Base-by-base conservation (phyloP, 2,113 vertebrate species). In the Axis porcinus region DNA sequence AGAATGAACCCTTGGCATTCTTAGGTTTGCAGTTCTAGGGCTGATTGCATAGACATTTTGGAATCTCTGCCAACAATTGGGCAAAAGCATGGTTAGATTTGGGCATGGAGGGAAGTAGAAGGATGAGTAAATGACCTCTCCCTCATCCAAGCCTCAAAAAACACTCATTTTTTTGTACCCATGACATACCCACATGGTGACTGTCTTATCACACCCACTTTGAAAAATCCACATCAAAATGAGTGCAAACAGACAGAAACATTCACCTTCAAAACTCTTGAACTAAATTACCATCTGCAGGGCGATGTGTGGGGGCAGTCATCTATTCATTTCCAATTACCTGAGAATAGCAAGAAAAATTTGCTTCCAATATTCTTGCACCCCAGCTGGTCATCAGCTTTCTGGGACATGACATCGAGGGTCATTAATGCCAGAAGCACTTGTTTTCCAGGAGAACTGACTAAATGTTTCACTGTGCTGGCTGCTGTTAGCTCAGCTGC, bases 401-500 rank as follows among this genome's bases (percentile, higher is more conserved):
- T 98, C 95, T 95, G 3, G 95, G 82, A 96, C 30, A 78, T 98
- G 97, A 93, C 95, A 98, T 55, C 52, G 3, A 97, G 90, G 52
- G 57, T 92, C 86, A 96, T 97, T 96, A 94, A 28, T 33, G 93
- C 50, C 21, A 89, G 97, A 13, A 97, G 76, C 50, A 94, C 88
- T 97, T 97, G 91, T 90, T 98, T 98, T 96, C 50, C 89, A 97
- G 86, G 60, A 98, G 86, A 86, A 97, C 79, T 78, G 76, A 98
- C 95, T 97, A 94, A 98, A 98, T 95, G 81, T 97, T 98, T 98
- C 97, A 93, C 81, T 93, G 55, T 40, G 84, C 89, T 90, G 97
- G 92, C 95, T 98, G 94, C 90, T 98, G 94, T 97, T 97, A 94
- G 88, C 96, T 98, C 98, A 95, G 97, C 96, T 98, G 95, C 94